Conservation (phyloP, 1,140 invertebrate genomes). For the Epicauta chinensis region DNA sequence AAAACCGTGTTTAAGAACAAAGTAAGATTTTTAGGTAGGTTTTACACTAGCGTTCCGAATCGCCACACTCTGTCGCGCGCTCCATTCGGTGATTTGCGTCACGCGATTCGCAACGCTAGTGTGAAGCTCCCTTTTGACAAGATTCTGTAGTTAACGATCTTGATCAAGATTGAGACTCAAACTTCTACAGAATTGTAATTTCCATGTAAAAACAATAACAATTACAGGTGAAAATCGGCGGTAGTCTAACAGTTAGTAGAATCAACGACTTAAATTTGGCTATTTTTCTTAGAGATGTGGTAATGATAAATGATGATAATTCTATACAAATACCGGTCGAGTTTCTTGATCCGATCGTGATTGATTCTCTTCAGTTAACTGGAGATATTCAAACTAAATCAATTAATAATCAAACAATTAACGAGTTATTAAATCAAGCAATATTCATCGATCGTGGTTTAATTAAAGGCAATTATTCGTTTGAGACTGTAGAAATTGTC, state of each 20-base stretch:
- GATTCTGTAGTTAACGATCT: too few species aligned
- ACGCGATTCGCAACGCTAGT: too few species aligned
- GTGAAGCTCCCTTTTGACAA: too few species aligned
- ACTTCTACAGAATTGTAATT: too few species aligned
- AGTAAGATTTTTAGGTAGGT: conserved; percentile 13
- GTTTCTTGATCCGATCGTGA: conserved; percentile 25
- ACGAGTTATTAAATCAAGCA: conserved; percentile 18
- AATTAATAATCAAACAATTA: background rate
- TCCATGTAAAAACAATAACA: background rate
- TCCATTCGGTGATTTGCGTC: too few species aligned
- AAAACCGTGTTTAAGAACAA: conserved; percentile 24
- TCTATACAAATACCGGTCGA: conserved; percentile 24
- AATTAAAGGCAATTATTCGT: conserved; percentile 24
- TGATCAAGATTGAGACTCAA: too few species aligned
- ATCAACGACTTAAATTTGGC: conserved; percentile 31
- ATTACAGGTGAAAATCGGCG: conserved; percentile 29
- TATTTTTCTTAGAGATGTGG: conserved; percentile 26
- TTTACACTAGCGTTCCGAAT: too few species aligned
- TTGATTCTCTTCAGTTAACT: conserved; percentile 10
- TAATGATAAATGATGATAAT: conserved; percentile 26
- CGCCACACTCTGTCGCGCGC: too few species aligned
- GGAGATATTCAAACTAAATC: background rate
- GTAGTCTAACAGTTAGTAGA: conserved; percentile 27
- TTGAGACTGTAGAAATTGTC: conserved; percentile 26
- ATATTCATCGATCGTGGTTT: conserved; percentile 31